Evolutionary conservation across 2,888 invertebrate genomes (phyloP), one percentile per base, ranked within the genome.

Genomic region (Drosophila mettleri): DNA sequence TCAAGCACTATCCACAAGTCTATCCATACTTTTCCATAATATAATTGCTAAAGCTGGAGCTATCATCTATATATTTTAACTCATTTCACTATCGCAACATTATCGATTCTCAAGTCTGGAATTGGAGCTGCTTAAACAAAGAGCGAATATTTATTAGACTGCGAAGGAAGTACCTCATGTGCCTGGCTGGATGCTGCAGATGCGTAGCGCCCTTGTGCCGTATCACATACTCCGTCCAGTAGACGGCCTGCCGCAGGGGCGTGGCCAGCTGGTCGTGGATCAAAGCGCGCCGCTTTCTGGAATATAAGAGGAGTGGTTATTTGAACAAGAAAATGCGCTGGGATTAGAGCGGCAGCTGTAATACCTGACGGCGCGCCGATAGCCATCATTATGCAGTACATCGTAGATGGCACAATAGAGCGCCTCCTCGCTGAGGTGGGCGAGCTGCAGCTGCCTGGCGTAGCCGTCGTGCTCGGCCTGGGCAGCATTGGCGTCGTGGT

Each of bases 201-300:
- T 58, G 96, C 52, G 94, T 94, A 0, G 96, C 96, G 0, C 96
- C 96, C 79, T 94, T 94, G 85, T 96, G 95, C 58, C 95, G 93
- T 7, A 96, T 93, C 0, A 96, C 95, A 82, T 96, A 96, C 89
- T 97, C 97, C 0, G 96, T 96, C 96, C 96, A 96, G 92, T 95
- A 96, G 9, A 96, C 93, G 0, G 96, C 96, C 74, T 95, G 93
- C 74, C 95, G 95, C 69, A 95, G 92, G 0, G 96, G 95, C 5
- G 94, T 93, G 83, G 95, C 94, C 43, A 95, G 94, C 80, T 96
- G 95, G 88, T 96, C 96, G 77, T 94, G 93, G 9, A 96, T 90
- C 3, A 96, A 90, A 18, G 93, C 84, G 31, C 70, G 54, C 24
- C 58, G 54, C 18, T n/a, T 60, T 29, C 69, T 64, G 52, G 48